A percentile compares a stretch with the other conserved stretches of the same genome.
Conservation (phyloP, 2,797 vertebrate species). For the Acanthis flammea region DNA sequence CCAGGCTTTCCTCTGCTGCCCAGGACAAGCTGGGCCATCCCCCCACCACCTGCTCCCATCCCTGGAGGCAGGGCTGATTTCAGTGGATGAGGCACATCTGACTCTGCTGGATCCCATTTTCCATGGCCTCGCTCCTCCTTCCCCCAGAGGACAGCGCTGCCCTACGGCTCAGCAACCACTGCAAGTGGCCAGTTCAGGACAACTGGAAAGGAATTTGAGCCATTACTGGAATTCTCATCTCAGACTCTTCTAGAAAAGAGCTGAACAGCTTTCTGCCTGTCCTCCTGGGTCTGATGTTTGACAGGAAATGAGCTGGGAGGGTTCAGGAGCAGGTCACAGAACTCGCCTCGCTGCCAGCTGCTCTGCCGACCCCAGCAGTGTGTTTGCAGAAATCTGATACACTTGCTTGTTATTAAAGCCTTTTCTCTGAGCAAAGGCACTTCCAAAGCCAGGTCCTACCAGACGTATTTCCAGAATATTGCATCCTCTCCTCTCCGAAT, state of each 20-base stretch:
- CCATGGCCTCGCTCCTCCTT: not conserved
- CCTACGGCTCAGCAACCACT: not conserved
- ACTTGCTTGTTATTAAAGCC: conserved; percentile 74
- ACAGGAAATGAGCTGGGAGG: conserved; percentile 81
- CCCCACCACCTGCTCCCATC: not conserved
- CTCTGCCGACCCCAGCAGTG: conserved; percentile 75
- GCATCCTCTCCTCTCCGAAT: conserved; percentile 58
- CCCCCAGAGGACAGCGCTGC: not conserved
- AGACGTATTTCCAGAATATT: conserved; percentile 44
- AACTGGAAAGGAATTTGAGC: conserved; percentile 76
- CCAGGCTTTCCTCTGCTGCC: not conserved
- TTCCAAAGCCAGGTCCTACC: conserved; percentile 59
- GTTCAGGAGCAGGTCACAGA: conserved; percentile 74
- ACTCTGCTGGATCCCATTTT: conserved; percentile 24
- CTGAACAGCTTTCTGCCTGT: conserved; percentile 67
- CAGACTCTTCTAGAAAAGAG: conserved; percentile 73
- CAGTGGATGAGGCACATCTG: not conserved
- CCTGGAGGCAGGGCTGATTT: not conserved
- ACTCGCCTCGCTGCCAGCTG: conserved; percentile 75
- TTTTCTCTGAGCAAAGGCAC: conserved; percentile 61
- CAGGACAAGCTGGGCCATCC: not conserved
- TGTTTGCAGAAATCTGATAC: conserved; percentile 80
- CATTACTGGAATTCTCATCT: conserved; percentile 82
- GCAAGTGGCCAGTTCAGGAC: conserved; percentile 66
- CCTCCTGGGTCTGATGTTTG: conserved; percentile 75